These are phyloP conservation scores for Lissonota sp. DNA, from an alignment of 2,888 invertebrate genomes.

Conservation along the genomic window DNA sequence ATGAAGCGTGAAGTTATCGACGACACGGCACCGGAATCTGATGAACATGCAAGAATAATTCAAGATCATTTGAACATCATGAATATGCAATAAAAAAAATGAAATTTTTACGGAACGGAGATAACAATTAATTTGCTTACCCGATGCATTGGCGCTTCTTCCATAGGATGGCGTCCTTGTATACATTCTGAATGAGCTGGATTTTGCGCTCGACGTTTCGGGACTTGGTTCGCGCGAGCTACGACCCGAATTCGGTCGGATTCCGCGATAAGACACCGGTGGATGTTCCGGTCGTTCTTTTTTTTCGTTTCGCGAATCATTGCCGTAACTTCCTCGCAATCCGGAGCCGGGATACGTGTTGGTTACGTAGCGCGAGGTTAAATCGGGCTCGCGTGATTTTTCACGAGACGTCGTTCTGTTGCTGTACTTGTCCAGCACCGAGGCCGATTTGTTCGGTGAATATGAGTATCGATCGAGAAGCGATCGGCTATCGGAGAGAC, in stretches of 20 bases:
- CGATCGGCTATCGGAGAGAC: slow-evolving; percentile 74
- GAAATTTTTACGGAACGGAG: neutral
- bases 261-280: slow-evolving; percentile 84
- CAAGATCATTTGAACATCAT: neutral
- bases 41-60: slow-evolving; percentile 67
- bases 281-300: slow-evolving; percentile 83
- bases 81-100: neutral
- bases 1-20: slow-evolving; percentile 73
- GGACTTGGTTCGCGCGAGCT: slow-evolving; percentile 86
- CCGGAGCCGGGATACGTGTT: slow-evolving; percentile 78
- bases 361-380: slow-evolving; percentile 74
- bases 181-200: slow-evolving; percentile 73
- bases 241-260: slow-evolving; percentile 76
- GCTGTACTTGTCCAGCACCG: slow-evolving; percentile 79
- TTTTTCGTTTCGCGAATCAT: slow-evolving; percentile 77
- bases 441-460: slow-evolving; percentile 72
- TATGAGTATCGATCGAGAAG: slow-evolving; percentile 78
- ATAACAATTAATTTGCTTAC: slow-evolving; percentile 16
- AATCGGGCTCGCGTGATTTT: slow-evolving; percentile 77
- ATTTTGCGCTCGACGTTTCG: slow-evolving; percentile 75
- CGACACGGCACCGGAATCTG: slow-evolving; percentile 72
- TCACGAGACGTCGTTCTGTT: slow-evolving; percentile 75
- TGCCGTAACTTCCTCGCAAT: slow-evolving; percentile 73
- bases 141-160: slow-evolving; percentile 63
- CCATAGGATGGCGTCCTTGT: slow-evolving; percentile 74